These are phyloP conservation scores for Drosophila melanogaster DNA, from an alignment of 1,140 invertebrate species.

Conservation along the genomic window Release_6_plus_ISO1_MT NT_037436.4:17442501-17443000, in stretches of 20 bases:
- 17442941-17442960: conserved; percentile 41
- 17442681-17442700: conserved; percentile 49
- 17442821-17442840: conserved; percentile 32
- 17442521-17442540: conserved; percentile 1
- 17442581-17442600: conserved; percentile 62
- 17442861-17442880: conserved; percentile 18
- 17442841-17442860: conserved; percentile 1
- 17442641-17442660: conserved; percentile 81
- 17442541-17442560: neutral
- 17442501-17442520: conserved; percentile 76
- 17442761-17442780: conserved; percentile 64
- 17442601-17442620: conserved; percentile 71
- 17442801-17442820: conserved; percentile 54
- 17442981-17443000: conserved; percentile 16
- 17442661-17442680: conserved; percentile 77
- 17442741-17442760: conserved; percentile 82
- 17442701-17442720: conserved; percentile 59
- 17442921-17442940: conserved; percentile 71
- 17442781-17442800: conserved; percentile 61
- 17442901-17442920: conserved; percentile 56
- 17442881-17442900: conserved; percentile 74
- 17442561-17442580: conserved; percentile 15
- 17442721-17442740: conserved; percentile 73
- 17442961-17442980: conserved; percentile 32
- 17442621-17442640: conserved; percentile 82